These are phyloP conservation scores for Stictonetta naevosa DNA, from an alignment of 2,113 vertebrate genomes.

Conservation along the genomic window DNA sequence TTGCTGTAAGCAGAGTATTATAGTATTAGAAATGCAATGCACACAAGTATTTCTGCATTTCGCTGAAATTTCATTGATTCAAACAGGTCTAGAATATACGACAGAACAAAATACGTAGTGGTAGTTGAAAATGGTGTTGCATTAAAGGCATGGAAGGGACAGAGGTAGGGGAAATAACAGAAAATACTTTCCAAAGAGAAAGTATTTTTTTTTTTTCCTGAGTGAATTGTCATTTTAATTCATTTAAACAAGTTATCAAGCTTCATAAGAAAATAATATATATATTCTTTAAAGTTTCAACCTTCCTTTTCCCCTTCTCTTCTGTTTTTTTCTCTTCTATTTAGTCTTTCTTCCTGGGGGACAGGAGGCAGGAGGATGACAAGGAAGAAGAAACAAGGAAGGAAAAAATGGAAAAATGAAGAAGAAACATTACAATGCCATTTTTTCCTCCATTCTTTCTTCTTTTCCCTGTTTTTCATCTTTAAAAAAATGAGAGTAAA, in stretches of 20 bases:
- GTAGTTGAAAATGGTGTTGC: not conserved
- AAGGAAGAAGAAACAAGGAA: not conserved
- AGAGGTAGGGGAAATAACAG: not conserved
- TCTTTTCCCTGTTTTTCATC: not conserved
- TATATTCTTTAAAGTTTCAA: not conserved
- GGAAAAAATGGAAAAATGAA: not conserved
- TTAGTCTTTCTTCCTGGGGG: fast-evolving
- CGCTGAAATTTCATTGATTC: not conserved
- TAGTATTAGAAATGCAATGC: not conserved
- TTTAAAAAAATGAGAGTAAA: not conserved
- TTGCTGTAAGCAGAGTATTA: not conserved
- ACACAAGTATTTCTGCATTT: not conserved
- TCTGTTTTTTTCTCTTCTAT: not conserved
- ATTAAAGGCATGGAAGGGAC: fast-evolving
- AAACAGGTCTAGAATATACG: not conserved
- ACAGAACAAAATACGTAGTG: not conserved
- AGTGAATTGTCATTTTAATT: not conserved
- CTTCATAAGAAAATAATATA: not conserved
- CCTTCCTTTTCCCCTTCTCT: fast-evolving
- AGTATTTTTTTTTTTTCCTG: fast-evolving
- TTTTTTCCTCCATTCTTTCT: not conserved
- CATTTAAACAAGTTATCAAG: not conserved
- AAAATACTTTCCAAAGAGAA: not conserved
- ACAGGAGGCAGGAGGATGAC: fast-evolving
- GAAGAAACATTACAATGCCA: fast-evolving